A percentile compares a stretch with the other conserved stretches of the same genome.
Conservation (phyloP, 2,888 invertebrate species). For the Andrena camellia region DNA sequence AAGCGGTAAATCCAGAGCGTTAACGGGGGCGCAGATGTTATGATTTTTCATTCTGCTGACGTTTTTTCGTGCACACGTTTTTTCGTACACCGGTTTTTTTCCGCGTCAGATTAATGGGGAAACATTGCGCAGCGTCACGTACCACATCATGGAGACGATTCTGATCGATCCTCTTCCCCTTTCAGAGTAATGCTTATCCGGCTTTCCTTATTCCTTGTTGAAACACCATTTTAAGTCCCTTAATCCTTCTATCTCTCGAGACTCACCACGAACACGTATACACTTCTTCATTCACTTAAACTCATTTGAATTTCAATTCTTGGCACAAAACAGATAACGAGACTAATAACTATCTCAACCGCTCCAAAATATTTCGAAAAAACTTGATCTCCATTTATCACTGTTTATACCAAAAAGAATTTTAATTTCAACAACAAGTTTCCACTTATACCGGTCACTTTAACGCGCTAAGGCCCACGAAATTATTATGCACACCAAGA, state of each 20-base stretch:
- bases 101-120: constrained; percentile 37
- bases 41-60: constrained; percentile 8
- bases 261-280: not conserved
- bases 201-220: constrained; percentile 17
- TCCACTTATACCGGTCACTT: not conserved
- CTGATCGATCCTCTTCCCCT: constrained; percentile 31
- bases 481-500: constrained; percentile 41
- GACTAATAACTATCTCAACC: not conserved
- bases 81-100: not conserved
- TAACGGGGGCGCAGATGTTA: not conserved
- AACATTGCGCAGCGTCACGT: constrained; percentile 54
- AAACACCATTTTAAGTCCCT: constrained; percentile 26
- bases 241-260: too few relatives aligned
- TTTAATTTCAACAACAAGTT: not conserved
- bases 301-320: not conserved
- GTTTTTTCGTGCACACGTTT: not conserved
- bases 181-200: constrained; percentile 47
- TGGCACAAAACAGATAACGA: not conserved
- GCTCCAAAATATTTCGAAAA: not conserved
- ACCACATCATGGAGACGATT: constrained; percentile 69
- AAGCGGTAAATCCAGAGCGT: not conserved
- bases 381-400: not conserved
- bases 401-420: not conserved
- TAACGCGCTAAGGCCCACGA: constrained; percentile 12
- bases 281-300: not conserved